These are phyloP conservation scores for Channa maculata DNA, from an alignment of 2,113 vertebrate species.

Conservation along the genomic window DNA sequence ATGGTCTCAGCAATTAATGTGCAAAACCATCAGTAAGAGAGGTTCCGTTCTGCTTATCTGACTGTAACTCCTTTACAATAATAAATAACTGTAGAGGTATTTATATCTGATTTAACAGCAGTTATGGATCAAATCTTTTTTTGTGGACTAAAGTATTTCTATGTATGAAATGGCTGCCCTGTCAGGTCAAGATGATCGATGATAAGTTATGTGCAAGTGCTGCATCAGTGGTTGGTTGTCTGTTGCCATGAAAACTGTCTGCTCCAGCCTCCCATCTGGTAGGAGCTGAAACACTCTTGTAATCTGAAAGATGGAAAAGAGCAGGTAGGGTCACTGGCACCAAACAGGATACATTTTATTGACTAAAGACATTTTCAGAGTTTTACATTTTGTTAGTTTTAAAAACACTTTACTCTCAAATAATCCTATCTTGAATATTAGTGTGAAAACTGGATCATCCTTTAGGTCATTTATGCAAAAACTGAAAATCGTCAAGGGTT, in stretches of 20 bases:
- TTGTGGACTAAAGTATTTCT: slow-evolving; percentile 3
- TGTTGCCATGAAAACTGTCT: slow-evolving; percentile 95
- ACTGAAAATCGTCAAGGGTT: too few species aligned
- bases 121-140: background rate
- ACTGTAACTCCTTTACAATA: background rate
- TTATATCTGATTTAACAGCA: background rate
- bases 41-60: background rate
- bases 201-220: slow-evolving; percentile 93
- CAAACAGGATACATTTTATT: background rate
- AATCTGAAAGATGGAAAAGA: slow-evolving; percentile 81
- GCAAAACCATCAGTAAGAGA: background rate
- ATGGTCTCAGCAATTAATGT: too few species aligned
- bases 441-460: too few species aligned
- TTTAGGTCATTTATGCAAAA: too few species aligned
- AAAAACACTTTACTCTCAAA: too few species aligned
- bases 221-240: slow-evolving; percentile 91
- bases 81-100: background rate
- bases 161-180: background rate
- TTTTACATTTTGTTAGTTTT: too few species aligned
- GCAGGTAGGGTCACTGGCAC: background rate
- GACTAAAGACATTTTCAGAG: too few species aligned
- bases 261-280: slow-evolving; percentile 92
- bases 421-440: too few species aligned
- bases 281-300: slow-evolving; percentile 90
- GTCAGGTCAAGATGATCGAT: slow-evolving; percentile 73